Evolutionary conservation across 2,113 vertebrate species (phyloP).

Genomic region (Leiothrix lutea): DNA sequence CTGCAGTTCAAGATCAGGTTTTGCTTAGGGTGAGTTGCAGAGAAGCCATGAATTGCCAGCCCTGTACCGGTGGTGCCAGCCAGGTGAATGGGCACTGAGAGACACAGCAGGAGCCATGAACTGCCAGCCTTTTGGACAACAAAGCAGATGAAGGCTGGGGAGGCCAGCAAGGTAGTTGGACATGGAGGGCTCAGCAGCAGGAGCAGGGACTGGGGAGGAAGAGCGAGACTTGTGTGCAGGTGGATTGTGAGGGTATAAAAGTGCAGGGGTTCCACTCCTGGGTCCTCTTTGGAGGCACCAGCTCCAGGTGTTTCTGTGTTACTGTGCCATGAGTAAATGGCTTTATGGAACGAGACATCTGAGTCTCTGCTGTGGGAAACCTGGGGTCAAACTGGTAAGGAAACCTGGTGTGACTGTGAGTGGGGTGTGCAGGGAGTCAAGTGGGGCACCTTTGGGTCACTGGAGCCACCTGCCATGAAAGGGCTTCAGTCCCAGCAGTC

Average conservation of each 20-base stretch:
- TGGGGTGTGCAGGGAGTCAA: background rate
- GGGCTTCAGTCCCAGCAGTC: background rate
- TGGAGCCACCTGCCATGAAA: rapidly evolving
- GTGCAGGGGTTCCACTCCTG: background rate
- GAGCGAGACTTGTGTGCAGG: rapidly evolving
- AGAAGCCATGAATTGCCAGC: background rate
- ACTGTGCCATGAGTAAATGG: background rate
- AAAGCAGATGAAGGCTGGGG: background rate
- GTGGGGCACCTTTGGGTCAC: background rate
- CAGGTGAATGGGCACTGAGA: background rate
- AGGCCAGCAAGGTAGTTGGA: background rate
- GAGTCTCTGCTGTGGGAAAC: background rate
- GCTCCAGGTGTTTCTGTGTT: background rate
- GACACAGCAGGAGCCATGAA: background rate
- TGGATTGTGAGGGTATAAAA: background rate
- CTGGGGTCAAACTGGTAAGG: background rate
- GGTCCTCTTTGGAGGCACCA: background rate
- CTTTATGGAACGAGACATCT: background rate
- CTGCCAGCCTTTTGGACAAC: background rate
- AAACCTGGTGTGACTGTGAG: background rate
- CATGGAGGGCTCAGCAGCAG: background rate
- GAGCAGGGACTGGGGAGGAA: background rate
- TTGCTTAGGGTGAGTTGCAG: background rate
- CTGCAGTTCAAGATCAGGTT: background rate
- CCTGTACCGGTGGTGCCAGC: background rate